Evolutionary conservation across 1,140 invertebrate genomes (phyloP), one percentile per base, ranked within the genome.

Genomic region (Mercenaria mercenaria): DNA sequence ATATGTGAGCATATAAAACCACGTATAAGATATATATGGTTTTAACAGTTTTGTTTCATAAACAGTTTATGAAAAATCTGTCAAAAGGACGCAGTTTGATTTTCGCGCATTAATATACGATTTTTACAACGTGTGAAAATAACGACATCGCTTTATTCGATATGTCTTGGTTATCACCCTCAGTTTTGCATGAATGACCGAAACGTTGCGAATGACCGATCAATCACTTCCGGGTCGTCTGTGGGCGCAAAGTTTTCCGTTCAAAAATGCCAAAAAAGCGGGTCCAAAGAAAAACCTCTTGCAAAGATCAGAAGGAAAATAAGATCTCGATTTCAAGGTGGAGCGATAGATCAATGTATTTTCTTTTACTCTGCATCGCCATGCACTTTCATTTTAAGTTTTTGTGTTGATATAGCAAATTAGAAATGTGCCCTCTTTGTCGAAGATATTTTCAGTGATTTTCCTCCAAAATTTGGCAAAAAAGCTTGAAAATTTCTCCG

Each of bases 221-320:
- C n/a, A 85, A 86, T 50, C 74, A 88, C 85, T 88, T 88, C 85
- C 85, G 85, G 85, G 85, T 79, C 85, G 77, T 59, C 13, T 15
- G 50, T 88, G 56, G 85, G 85, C 85, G 85, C 85, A 61, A 88
- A 80, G 18, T 41, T 77, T 50, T 77, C 76, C 83, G 47, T 67
- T 85, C 47, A 64, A 85, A 88, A 67, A 88, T 88, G 85, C 85
- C 85, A 41, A 88, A 80, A 80, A 88, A 88, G 85, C 85, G 85
- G 74, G 59, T 67, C 50, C 72, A 79, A 88, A 88, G 76, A 88
- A 77, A 32, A 52, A 18, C 41, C 20, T 79, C 37, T 11, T 8
- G 37, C 52, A 77, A 90, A n/a, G 88, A 88, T 64, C 56, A 82
- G 23, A 91, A 91, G 85, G 88, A 91, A 47, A 91, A 91, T 80